These are phyloP conservation scores for Eupeodes latifasciatus DNA, from an alignment of 2,888 invertebrate genomes.

Conservation along the genomic window DNA sequence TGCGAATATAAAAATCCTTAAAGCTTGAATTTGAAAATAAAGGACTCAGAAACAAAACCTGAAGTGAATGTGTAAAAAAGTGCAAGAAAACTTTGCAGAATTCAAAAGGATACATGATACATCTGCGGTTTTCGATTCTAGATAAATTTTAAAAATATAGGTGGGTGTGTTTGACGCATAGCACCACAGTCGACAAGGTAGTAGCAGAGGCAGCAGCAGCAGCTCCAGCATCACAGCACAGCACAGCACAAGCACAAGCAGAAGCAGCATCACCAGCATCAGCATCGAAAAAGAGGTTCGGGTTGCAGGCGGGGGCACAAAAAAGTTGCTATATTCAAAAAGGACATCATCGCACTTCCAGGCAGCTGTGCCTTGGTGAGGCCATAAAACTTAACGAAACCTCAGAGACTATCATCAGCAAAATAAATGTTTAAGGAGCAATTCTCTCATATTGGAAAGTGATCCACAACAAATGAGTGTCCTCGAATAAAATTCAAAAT, in stretches of 20 bases:
- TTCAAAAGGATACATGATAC: conserved; percentile 50
- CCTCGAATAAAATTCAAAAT: conserved; percentile 66
- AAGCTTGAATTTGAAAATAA: conserved; percentile 21
- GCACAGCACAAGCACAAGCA: conserved; percentile 42
- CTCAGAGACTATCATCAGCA: conserved; percentile 43
- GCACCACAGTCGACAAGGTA: conserved; percentile 73
- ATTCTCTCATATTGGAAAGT: conserved; percentile 72
- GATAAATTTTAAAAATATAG: conserved; percentile 72
- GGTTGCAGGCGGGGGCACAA: conserved; percentile 36
- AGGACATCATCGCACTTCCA: conserved; percentile 78
- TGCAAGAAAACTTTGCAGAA: conserved; percentile 32
- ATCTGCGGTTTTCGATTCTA: conserved; percentile 57
- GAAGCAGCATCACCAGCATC: conserved; percentile 53
- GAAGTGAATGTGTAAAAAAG: conserved; percentile 43
- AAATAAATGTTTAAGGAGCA: conserved; percentile 19
- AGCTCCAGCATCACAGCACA: conserved; percentile 27
- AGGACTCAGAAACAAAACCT: conserved; percentile 30
- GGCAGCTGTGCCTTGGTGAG: conserved; percentile 73
- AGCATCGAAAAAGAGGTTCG: conserved; percentile 50
- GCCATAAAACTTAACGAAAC: conserved; percentile 77
- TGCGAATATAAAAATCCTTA: conserved; percentile 21
- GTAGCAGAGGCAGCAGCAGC: conserved; percentile 59
- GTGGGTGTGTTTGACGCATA: conserved; percentile 81
- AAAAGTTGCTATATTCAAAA: conserved; percentile 79
- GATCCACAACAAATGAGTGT: conserved; percentile 74